phyloP scores from a whole-genome alignment of 2,797 vertebrate genomes.

The Notolabrus celidotus region DNA sequence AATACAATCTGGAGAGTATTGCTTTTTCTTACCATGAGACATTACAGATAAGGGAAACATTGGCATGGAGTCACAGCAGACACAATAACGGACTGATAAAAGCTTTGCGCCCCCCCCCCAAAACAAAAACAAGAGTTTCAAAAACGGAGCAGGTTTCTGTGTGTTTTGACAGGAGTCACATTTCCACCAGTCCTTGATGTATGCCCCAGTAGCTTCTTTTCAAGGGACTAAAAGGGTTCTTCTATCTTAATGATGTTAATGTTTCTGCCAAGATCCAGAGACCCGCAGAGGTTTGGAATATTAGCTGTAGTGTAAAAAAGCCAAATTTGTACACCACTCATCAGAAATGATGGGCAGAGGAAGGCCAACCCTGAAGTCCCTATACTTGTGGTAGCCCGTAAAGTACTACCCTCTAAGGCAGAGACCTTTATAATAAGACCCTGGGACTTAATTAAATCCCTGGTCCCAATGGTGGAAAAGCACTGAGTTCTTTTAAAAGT shows the following conservation, averaged over 20 bases:
- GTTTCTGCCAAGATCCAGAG: neutral
- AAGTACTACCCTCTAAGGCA: no score
- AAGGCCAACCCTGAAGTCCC: neutral
- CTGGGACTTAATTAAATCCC: no score
- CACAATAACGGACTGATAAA: neutral
- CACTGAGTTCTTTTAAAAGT: neutral
- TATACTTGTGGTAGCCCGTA: no score
- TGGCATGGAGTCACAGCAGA: neutral
- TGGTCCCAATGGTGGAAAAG: neutral
- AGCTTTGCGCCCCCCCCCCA: neutral
- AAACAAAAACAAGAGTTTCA: neutral
- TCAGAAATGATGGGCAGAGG: no score
- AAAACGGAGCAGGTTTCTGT: neutral
- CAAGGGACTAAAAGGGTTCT: neutral
- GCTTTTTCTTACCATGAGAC: neutral
- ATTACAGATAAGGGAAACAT: neutral
- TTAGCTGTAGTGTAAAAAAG: neutral
- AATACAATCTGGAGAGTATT: constrained; percentile 2
- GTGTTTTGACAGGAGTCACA: constrained; percentile 5
- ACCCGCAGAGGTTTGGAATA: neutral
- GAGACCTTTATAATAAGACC: no score
- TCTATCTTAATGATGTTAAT: neutral
- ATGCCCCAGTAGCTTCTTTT: neutral
- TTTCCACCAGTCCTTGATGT: neutral
- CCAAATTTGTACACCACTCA: neutral